phyloP scores from a whole-genome alignment of 2,888 invertebrate genomes.

The Amorpha juglandis region DNA sequence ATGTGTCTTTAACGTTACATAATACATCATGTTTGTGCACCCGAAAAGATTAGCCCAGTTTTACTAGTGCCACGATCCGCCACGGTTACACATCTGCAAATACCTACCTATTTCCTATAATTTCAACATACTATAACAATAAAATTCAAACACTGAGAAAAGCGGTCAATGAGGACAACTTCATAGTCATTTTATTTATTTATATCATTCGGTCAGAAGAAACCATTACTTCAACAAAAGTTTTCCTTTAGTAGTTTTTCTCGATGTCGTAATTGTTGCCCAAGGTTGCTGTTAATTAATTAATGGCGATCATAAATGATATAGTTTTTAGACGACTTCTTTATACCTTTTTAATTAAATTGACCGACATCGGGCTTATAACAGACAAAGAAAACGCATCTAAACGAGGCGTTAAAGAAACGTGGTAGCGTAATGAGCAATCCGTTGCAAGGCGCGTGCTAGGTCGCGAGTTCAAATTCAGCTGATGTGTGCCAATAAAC shows the following conservation, averaged over 20 bases:
- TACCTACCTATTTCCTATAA: neutral
- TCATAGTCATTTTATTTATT: neutral
- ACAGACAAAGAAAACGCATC: neutral
- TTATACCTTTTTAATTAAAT: constrained; percentile 4
- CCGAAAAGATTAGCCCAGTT: too few relatives aligned
- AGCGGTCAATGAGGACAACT: neutral
- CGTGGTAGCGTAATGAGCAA: neutral
- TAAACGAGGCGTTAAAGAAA: neutral
- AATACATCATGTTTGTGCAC: too few relatives aligned
- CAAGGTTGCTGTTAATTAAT: neutral
- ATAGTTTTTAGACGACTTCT: neutral
- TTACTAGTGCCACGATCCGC: too few relatives aligned
- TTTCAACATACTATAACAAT: neutral
- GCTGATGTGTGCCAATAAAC: constrained; percentile 9
- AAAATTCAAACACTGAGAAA: too few relatives aligned
- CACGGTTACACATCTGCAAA: neutral
- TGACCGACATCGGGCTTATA: neutral
- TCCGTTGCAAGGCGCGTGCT: neutral
- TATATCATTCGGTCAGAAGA: neutral
- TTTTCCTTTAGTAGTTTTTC: neutral
- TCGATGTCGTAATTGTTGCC: neutral
- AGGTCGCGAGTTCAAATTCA: constrained; percentile 1
- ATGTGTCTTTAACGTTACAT: too few relatives aligned
- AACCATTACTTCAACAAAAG: neutral
- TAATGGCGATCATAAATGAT: neutral